Percentiles rank a stretch among this genome's conserved stretches.
phyloP scores from a whole-genome alignment of 2,888 invertebrate genomes.

The Argyresthia albistria region DNA sequence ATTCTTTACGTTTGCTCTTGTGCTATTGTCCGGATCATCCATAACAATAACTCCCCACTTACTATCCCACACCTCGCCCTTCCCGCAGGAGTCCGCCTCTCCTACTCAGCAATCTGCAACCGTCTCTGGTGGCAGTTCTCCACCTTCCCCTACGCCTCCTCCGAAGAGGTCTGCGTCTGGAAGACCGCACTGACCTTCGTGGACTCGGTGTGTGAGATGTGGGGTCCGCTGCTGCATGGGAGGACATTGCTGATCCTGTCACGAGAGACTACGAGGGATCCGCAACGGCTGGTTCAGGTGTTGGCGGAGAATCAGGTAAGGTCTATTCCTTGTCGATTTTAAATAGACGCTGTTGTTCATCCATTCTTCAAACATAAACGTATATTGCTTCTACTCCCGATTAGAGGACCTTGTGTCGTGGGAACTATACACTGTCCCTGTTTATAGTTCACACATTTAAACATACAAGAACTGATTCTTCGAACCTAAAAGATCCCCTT shows the following conservation, averaged over 20 bases:
- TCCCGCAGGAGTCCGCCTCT: slow-evolving; percentile 81
- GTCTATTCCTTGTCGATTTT: neutral
- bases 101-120: slow-evolving; percentile 84
- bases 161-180: slow-evolving; percentile 83
- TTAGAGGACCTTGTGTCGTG: neutral
- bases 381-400: neutral
- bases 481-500: too few relatives aligned
- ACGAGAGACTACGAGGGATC: slow-evolving; percentile 81
- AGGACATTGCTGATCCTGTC: slow-evolving; percentile 81
- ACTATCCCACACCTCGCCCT: neutral
- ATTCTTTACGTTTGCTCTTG: too few relatives aligned
- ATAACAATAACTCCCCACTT: too few relatives aligned
- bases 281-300: slow-evolving; percentile 78
- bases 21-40: too few relatives aligned
- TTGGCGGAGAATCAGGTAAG: slow-evolving; percentile 79
- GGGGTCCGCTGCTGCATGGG: slow-evolving; percentile 86
- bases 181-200: slow-evolving; percentile 94
- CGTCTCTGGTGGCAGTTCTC: slow-evolving; percentile 92
- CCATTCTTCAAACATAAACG: slow-evolving; percentile 7
- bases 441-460: too few relatives aligned
- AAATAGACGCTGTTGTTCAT: neutral
- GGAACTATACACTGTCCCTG: neutral
- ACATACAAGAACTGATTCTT: too few relatives aligned
- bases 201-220: slow-evolving; percentile 90
- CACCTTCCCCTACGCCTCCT: slow-evolving; percentile 79